Evolutionary conservation across 92 coral and sea anemone species (phyloP).

Genomic region (Phenganax marumi): DNA sequence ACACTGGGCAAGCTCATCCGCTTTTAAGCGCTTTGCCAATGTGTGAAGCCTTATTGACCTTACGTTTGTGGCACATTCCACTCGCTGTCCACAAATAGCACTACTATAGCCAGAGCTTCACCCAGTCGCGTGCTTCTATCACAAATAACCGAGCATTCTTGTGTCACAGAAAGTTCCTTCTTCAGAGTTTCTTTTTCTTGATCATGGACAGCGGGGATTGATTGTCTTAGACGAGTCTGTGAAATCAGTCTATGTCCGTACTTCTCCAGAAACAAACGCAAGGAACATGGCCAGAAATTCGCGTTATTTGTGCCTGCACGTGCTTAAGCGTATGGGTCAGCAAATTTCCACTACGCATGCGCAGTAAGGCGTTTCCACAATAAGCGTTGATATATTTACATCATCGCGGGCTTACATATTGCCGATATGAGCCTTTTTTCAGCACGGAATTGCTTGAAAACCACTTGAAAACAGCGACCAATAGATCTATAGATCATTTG

Average conservation of each 20-base stretch:
- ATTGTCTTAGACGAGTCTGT: conserved; percentile 34
- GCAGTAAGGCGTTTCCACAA: too few relatives aligned
- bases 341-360: too few relatives aligned
- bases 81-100: not conserved
- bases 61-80: conserved; percentile 54
- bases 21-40: conserved; percentile 50
- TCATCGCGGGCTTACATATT: too few relatives aligned
- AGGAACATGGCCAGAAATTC: too few relatives aligned
- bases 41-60: conserved; percentile 58
- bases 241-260: conserved; percentile 60
- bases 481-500: too few relatives aligned
- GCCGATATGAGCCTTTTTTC: too few relatives aligned
- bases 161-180: conserved; percentile 13
- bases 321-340: too few relatives aligned
- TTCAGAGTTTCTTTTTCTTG: conserved; percentile 56
- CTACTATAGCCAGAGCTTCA: not conserved
- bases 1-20: conserved; percentile 60
- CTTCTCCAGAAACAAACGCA: conserved; percentile 63
- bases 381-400: too few relatives aligned
- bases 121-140: not conserved
- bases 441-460: too few relatives aligned
- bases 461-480: too few relatives aligned
- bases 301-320: too few relatives aligned
- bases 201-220: conserved; percentile 53
- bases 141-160: not conserved